Conservation (phyloP, 2,888 invertebrate species). For the Dasypogon diadema region DNA sequence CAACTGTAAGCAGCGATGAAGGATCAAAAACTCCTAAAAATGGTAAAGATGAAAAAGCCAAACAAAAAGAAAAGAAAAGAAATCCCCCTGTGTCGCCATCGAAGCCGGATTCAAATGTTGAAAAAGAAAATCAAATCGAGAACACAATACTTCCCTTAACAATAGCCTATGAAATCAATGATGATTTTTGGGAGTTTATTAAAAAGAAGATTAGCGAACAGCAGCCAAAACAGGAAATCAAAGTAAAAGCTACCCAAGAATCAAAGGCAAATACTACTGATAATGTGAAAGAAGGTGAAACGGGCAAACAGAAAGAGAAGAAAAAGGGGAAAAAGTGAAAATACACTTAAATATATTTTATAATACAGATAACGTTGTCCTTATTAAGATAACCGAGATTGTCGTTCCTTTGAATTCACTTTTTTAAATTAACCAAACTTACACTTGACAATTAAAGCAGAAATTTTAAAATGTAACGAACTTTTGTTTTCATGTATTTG, state of each 20-base stretch:
- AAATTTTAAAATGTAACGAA: too few species aligned
- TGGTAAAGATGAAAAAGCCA: neutral
- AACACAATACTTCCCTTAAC: slow-evolving; percentile 53
- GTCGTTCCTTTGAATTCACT: too few species aligned
- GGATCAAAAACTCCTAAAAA: neutral
- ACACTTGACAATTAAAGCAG: too few species aligned
- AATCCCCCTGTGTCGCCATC: neutral
- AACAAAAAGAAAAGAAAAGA: neutral
- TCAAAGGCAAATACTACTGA: slow-evolving; percentile 25
- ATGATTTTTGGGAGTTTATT: slow-evolving; percentile 49
- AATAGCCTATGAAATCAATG: slow-evolving; percentile 51
- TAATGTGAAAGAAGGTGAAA: neutral
- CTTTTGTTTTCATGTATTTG: too few species aligned
- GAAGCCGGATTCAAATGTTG: neutral
- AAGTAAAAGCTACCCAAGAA: neutral
- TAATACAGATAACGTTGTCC: too few species aligned
- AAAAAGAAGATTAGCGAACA: neutral
- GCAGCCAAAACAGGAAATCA: neutral
- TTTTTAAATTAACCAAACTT: too few species aligned
- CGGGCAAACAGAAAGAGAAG: slow-evolving; percentile 3
- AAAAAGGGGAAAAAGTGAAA: neutral
- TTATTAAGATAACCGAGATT: too few species aligned
- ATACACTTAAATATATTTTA: too few species aligned
- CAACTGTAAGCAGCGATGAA: neutral
- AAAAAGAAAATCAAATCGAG: neutral